Base-by-base conservation (phyloP, 2,888 invertebrate genomes). In the Agrochola lota region DNA sequence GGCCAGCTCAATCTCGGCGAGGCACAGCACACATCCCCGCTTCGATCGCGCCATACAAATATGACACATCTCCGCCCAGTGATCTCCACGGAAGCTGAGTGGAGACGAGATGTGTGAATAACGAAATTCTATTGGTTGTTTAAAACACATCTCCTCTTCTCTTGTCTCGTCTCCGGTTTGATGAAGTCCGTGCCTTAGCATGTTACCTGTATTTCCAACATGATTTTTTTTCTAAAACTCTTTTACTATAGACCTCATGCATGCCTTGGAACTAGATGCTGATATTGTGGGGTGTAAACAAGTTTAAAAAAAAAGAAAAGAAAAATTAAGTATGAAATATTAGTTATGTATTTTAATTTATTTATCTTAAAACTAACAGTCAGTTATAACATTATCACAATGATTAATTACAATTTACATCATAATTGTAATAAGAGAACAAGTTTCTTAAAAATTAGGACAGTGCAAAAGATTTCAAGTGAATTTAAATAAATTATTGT, bases 351-450 rank as follows among this genome's bases (percentile, higher is more conserved):
- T 71, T 77, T 63, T 63, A 55, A 77, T 84, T 72, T 6, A 72
- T 75, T 82, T 76, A 77, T 62, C 83, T 85, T 87, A 88, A 5
- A 79, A 69, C 71, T 88, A 88, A 85, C 88, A 88, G 88, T 88
- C 88, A 78, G 87, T 85, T 84, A 83, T 15, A 81, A 83, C 74
- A 84, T 87, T 89, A 88, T 90, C 90, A 90, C 89, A 89, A 83
- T 76, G 30, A 71, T 67, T 62, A 62, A 73, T 63, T 76, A 82
- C 57, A 72, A 49, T 62, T 52, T 60, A 60, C 26, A 55, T 64
- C 23, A 20, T 69, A 57, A 71, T 80, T 67, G 52, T 43, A 43
- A 60, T 52, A 30, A 74, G 12, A 77, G 49, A 72, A 52, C 20
- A 12, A 52, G n/a, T 64, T 86, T 73, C 68, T 11, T 60, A 57